A percentile compares a stretch with the other conserved stretches of the same genome.
These are phyloP conservation scores for Falcunculus frontatus DNA, from an alignment of 2,113 vertebrate species.

Conservation along the genomic window DNA sequence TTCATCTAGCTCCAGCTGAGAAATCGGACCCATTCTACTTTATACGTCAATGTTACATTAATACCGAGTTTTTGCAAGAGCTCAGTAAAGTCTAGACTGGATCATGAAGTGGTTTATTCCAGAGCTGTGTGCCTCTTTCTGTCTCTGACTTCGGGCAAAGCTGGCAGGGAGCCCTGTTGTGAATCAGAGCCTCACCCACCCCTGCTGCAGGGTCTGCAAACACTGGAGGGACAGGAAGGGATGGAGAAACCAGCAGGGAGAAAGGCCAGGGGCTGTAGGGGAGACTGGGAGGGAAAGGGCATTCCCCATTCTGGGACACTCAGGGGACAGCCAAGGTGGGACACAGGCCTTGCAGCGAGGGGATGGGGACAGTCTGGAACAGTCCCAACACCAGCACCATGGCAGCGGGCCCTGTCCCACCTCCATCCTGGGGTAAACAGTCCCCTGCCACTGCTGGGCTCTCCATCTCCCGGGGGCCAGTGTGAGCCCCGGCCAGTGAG, in stretches of 20 bases:
- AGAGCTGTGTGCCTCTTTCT: background rate
- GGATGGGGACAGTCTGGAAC: too few species aligned
- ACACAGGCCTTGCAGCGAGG: background rate
- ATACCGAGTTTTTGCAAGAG: constrained; percentile 55
- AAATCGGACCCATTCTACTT: constrained; percentile 31
- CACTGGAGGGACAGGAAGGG: background rate
- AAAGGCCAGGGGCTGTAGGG: background rate
- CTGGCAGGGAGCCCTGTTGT: background rate
- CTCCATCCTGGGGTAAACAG: background rate
- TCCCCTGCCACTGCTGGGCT: background rate
- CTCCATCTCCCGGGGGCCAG: background rate
- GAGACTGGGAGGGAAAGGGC: background rate
- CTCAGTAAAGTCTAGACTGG: constrained; percentile 53
- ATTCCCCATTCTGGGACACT: background rate
- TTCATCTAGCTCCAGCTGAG: constrained; percentile 47
- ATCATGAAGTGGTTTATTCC: constrained; percentile 17
- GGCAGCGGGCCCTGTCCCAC: background rate
- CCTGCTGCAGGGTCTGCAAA: background rate
- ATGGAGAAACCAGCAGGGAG: background rate
- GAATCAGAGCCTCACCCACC: background rate
- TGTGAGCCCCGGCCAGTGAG: accelerated
- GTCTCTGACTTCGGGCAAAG: background rate
- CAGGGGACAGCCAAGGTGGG: background rate
- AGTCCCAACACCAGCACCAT: background rate
- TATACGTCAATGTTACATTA: constrained; percentile 49